Evolutionary conservation across 2,113 vertebrate genomes (phyloP), one percentile per base, ranked within the genome.

Genomic region (Nanorana parkeri): DNA sequence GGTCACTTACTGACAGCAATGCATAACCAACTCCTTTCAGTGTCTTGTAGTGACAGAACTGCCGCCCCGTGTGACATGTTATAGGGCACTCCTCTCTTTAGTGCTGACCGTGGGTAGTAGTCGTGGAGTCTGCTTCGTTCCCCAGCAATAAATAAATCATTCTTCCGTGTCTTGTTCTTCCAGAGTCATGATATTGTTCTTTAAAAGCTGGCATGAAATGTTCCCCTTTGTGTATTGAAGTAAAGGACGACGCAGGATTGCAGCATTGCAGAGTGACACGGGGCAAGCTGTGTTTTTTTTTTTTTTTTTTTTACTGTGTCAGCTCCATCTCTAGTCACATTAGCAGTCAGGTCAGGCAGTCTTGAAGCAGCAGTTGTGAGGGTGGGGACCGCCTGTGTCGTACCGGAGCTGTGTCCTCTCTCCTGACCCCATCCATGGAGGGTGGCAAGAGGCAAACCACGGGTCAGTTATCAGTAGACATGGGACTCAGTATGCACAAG

Each of bases 311-410:
- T 54, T 36, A 67, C 78, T 63, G n/a, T 21, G 36, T 81, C 78
- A 81, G 78, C 78, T 32, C 8, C 3, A 63, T 61, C 23, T 47
- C 56, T 63, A 52, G 36, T 63, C 54, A 58, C 24, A 81, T 73
- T 63, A 80, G 66, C 67, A 80, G 21, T 80, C 67, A 41, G 78
- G 29, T 71, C 78, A 52, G 55, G 32, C n/a, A 24, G n/a, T 51
- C 66, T 28, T 68, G 16, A 60, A 56, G 66, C 52, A 0, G 66
- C 64, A 78, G 63, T 6, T 47, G 5, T 47, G 8, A 19, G 16
- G 55, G n/a, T 19, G 54, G 67, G 54, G 64, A 21, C 16, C 24
- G 4, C 24, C 21, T 65, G 63, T 65, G n/a, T 23, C 21, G 58
- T 61, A n/a, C 11, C 20, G 20, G 58, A 5, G 20, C 58, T 2